Percentiles rank a stretch among this genome's conserved stretches.
These are phyloP conservation scores for Gasteruption jaculator DNA, from an alignment of 2,888 invertebrate genomes.

Conservation along the genomic window DNA sequence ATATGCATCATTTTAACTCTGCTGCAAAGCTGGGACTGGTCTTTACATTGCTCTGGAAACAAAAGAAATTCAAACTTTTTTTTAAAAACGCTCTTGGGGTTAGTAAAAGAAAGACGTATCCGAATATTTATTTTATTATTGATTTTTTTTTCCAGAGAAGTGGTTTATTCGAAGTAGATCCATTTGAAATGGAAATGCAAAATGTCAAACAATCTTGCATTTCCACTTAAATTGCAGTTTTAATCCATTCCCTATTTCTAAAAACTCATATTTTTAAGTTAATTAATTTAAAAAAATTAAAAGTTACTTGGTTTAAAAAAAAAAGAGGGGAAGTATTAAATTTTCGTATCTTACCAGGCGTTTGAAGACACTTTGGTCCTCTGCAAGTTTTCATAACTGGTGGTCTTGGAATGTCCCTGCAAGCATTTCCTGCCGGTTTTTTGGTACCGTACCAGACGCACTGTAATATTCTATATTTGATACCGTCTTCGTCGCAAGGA, in stretches of 20 bases:
- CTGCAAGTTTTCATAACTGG: constrained; percentile 74
- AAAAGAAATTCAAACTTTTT: constrained; percentile 13
- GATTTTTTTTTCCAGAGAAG: too few relatives aligned
- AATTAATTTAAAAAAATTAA: too few relatives aligned
- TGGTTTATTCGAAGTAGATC: too few relatives aligned
- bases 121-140: too few relatives aligned
- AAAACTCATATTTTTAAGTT: too few relatives aligned
- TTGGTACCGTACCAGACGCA: constrained; percentile 90
- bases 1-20: constrained; percentile 85
- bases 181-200: too few relatives aligned
- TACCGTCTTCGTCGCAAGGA: constrained; percentile 75
- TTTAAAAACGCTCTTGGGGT: too few relatives aligned
- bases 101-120: too few relatives aligned
- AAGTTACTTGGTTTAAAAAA: constrained; percentile 9
- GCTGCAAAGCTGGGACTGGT: constrained; percentile 79
- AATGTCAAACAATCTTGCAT: too few relatives aligned
- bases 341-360: constrained; percentile 36
- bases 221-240: too few relatives aligned
- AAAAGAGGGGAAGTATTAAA: constrained; percentile 6
- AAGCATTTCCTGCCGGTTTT: constrained; percentile 80
- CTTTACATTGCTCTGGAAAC: constrained; percentile 68
- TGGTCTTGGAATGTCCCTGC: constrained; percentile 73
- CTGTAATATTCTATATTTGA: constrained; percentile 82
- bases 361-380: constrained; percentile 62
- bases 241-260: too few relatives aligned